phyloP scores from a whole-genome alignment of 2,888 invertebrate genomes.

The Hirtodrosophila confusa region DNA sequence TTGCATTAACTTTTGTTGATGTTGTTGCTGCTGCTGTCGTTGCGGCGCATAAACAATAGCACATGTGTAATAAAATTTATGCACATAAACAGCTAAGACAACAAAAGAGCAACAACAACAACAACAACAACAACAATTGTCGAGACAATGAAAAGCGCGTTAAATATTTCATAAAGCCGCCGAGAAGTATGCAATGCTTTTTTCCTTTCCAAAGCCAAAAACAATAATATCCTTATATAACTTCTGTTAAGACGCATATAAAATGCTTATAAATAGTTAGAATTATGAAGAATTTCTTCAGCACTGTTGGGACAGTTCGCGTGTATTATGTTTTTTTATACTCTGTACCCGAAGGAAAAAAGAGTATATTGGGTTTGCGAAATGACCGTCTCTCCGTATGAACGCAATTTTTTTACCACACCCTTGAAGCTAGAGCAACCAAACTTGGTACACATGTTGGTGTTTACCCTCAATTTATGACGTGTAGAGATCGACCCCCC shows the following conservation, averaged over 20 bases:
- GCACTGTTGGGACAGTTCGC: too few species aligned
- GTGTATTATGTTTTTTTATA: too few species aligned
- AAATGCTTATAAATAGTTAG: slow-evolving; percentile 40
- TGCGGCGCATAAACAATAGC: slow-evolving; percentile 70
- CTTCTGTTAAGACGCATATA: slow-evolving; percentile 27
- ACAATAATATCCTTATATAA: slow-evolving; percentile 28
- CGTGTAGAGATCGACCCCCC: too few species aligned
- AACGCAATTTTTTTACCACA: too few species aligned
- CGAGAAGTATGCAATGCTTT: slow-evolving; percentile 46
- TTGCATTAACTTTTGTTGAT: slow-evolving; percentile 68
- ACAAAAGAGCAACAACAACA: slow-evolving; percentile 31
- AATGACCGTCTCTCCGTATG: too few species aligned
- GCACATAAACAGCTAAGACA: slow-evolving; percentile 65
- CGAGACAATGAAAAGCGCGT: slow-evolving; percentile 71
- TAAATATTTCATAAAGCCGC: slow-evolving; percentile 71
- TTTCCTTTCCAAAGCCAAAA: slow-evolving; percentile 3
- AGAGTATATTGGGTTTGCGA: too few species aligned
- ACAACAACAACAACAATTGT: slow-evolving; percentile 20
- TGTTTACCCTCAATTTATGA: too few species aligned
- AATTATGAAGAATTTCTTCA: too few species aligned
- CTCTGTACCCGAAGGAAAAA: too few species aligned
- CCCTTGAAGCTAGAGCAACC: too few species aligned
- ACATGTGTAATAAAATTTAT: slow-evolving; percentile 77
- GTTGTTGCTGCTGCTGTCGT: slow-evolving; percentile 28
- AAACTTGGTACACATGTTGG: too few species aligned